Percentiles rank a stretch among this genome's conserved stretches.
These are phyloP conservation scores for Acropora yongei DNA, from an alignment of 64 coral and sea anemone genomes.

Conservation along the genomic window DNA sequence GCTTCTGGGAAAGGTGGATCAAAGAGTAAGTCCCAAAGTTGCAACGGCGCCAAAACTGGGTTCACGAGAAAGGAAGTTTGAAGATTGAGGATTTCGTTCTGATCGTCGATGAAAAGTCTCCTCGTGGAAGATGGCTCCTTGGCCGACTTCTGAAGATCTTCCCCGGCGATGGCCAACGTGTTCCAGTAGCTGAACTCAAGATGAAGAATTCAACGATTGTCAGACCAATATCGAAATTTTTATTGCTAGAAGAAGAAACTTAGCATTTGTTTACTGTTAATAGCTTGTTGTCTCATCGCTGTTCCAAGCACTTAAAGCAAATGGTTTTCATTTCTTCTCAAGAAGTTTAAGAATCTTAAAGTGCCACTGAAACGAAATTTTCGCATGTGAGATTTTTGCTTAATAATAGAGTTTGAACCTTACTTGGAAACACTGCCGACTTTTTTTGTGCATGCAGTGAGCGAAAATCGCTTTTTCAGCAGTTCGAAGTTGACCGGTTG, in stretches of 20 bases:
- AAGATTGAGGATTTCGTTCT: not conserved
- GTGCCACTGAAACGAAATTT: no score
- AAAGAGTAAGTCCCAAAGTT: not conserved
- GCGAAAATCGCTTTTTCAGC: no score
- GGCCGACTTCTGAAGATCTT: not conserved
- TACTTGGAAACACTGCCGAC: no score
- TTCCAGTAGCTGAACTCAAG: not conserved
- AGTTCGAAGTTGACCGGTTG: no score
- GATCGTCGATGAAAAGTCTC: not conserved
- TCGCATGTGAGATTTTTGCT: no score
- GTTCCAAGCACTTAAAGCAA: not conserved
- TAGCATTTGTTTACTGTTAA: no score
- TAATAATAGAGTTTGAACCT: no score
- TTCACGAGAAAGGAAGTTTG: constrained; percentile 3
- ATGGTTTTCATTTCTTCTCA: not conserved
- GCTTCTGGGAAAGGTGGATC: constrained; percentile 7
- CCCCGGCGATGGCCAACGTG: not conserved
- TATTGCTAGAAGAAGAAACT: not conserved
- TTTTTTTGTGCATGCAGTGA: no score
- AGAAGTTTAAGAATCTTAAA: not conserved
- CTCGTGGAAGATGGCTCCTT: not conserved
- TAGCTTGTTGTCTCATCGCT: no score
- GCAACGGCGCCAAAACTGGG: constrained; percentile 15
- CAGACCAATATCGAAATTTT: not conserved
- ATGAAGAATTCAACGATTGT: not conserved